Conservation (phyloP, 2,888 invertebrate genomes). For the Dryobotodes eremita region DNA sequence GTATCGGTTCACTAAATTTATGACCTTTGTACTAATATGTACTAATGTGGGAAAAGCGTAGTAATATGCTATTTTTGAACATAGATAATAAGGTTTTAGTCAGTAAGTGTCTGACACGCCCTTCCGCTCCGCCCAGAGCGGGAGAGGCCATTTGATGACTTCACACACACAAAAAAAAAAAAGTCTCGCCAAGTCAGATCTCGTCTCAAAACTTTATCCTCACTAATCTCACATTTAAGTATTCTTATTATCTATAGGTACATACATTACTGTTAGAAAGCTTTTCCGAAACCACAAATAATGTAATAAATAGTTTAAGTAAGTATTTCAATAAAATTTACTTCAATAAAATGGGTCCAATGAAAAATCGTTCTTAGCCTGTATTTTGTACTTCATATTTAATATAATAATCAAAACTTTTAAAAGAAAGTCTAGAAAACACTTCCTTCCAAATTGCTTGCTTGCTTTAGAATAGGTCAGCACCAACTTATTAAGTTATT, state of each 20-base stretch:
- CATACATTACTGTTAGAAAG: neutral
- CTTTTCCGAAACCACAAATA: neutral
- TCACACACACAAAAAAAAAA: no score
- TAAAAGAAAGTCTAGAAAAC: neutral
- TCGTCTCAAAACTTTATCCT: neutral
- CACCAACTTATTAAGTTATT: neutral
- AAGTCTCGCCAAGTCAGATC: no score
- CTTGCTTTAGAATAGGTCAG: neutral
- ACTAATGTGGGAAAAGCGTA: neutral
- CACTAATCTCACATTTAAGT: neutral
- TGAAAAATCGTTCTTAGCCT: neutral
- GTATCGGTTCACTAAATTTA: constrained; percentile 17
- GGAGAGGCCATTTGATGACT: no score
- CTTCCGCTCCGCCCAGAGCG: no score
- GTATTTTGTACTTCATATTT: neutral
- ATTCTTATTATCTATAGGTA: neutral
- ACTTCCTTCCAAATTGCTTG: neutral
- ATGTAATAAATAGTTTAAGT: neutral
- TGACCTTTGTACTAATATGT: constrained; percentile 11
- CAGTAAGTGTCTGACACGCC: no score
- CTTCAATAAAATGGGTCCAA: neutral
- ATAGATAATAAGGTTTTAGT: neutral
- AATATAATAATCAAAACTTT: neutral
- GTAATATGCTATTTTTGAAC: neutral
- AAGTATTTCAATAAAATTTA: neutral